phyloP scores from a whole-genome alignment of 1,140 invertebrate species.

The Leptinotarsa undecemlineata region DNA sequence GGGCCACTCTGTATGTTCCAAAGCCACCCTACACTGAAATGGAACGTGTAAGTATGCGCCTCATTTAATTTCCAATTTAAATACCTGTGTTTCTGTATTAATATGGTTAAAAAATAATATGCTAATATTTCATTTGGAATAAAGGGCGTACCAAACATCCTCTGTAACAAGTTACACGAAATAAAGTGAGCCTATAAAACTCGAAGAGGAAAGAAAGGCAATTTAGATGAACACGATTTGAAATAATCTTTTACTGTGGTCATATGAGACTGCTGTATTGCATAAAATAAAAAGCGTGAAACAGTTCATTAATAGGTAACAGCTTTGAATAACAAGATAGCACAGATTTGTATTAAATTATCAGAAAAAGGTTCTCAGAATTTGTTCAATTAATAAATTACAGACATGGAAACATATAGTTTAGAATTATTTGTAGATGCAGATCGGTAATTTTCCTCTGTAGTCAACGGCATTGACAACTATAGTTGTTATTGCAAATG shows the following conservation, averaged over 20 bases:
- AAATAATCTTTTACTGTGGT: constrained; percentile 16
- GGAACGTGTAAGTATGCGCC: constrained; percentile 9
- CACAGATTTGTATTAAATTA: too few relatives aligned
- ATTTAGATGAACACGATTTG: constrained; percentile 24
- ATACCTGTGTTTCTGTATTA: constrained; percentile 20
- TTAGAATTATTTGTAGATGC: too few relatives aligned
- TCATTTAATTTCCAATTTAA: constrained; percentile 28
- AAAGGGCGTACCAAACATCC: constrained; percentile 21
- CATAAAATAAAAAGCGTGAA: constrained; percentile 9
- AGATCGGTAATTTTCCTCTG: too few relatives aligned
- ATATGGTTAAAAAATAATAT: constrained; percentile 23
- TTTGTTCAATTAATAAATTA: too few relatives aligned
- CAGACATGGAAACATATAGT: too few relatives aligned
- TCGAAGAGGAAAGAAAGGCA: constrained; percentile 9
- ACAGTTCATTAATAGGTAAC: constrained; percentile 6
- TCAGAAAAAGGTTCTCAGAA: too few relatives aligned
- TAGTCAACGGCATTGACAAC: too few relatives aligned
- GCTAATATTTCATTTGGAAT: constrained; percentile 27
- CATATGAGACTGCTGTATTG: constrained; percentile 17
- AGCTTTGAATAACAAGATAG: not conserved
- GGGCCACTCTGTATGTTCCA: not conserved
- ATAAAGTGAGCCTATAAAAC: constrained; percentile 24
- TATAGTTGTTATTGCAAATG: too few relatives aligned
- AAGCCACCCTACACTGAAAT: not conserved
- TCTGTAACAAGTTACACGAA: constrained; percentile 14